Evolutionary conservation across 2,113 vertebrate species (phyloP), one percentile per base, ranked within the genome.

Genomic region (Danionella cerebrum): DNA sequence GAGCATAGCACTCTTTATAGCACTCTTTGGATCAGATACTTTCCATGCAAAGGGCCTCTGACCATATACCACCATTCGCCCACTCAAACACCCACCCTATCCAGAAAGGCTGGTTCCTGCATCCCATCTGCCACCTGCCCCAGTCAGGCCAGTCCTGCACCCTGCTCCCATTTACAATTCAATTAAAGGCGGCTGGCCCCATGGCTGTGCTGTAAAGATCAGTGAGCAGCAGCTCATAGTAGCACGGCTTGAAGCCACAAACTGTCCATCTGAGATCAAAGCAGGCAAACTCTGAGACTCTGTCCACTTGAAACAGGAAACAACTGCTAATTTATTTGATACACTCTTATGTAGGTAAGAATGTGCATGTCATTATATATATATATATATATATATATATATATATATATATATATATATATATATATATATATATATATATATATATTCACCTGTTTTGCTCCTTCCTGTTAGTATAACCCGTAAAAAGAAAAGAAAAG

Each of bases 81-180:
- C 75, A 73, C 66, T 51, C 42, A 18, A 69, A 66, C 52, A 53
- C 79, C 55, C 48, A 29, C 41, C 24, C 64, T 77, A 52, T 81
- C 83, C 87, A 79, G 77, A 77, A 80, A 86, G 85, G 81, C 44
- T 71, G 53, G 73, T 76, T 84, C 84, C 85, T 84, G 85, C 85
- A 84, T 86, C 84, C 88, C 89, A 88, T 89, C 89, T 91, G 90
- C 87, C 82, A 76, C 78, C 83, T 84, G 69, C 79, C 78, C 74
- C 71, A 75, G 82, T 75, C 51, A 79, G 82, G 48, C 80, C 74
- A 69, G 65, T 64, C 77, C 81, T 41, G 11, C 73, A 77, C 80
- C 70, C 62, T 51, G 16, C 78, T 83, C 79, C 69, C 84, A 90
- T 90, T 90, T 88, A 90, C 88, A 90, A 90, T 90, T 89, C 86